Conservation (phyloP, 2,797 vertebrate genomes). For the Danio choprae region DNA sequence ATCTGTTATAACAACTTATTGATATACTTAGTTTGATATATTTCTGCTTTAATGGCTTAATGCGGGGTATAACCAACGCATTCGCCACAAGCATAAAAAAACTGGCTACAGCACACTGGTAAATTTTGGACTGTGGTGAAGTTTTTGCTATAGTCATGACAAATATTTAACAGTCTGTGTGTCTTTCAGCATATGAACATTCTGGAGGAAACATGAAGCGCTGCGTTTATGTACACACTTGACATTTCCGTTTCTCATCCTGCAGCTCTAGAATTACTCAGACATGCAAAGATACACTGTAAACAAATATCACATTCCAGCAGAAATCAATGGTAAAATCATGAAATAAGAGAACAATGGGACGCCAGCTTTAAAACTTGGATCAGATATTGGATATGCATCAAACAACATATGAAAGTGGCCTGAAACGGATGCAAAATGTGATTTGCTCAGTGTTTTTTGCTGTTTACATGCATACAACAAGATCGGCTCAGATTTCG, state of each 20-base stretch:
- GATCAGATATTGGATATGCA: constrained; percentile 23
- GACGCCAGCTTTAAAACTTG: not conserved
- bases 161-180: not conserved
- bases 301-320: constrained; percentile 3
- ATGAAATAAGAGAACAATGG: not conserved
- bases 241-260: not conserved
- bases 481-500: not conserved
- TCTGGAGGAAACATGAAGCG: not conserved
- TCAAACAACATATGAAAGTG: constrained; percentile 19
- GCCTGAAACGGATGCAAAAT: not conserved
- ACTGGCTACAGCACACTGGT: not conserved
- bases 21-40: too few relatives aligned
- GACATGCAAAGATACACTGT: constrained; percentile 14
- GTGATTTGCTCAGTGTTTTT: constrained; percentile 4
- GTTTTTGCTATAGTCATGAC: not conserved
- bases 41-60: too few relatives aligned
- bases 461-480: not conserved
- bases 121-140: not conserved
- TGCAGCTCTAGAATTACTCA: not conserved
- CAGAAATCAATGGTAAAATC: not conserved
- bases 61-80: too few relatives aligned
- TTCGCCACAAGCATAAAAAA: not conserved
- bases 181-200: not conserved
- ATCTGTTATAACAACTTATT: too few relatives aligned
- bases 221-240: not conserved